phyloP scores from a whole-genome alignment of 2,888 invertebrate genomes.

The Xiphydria camelus region DNA sequence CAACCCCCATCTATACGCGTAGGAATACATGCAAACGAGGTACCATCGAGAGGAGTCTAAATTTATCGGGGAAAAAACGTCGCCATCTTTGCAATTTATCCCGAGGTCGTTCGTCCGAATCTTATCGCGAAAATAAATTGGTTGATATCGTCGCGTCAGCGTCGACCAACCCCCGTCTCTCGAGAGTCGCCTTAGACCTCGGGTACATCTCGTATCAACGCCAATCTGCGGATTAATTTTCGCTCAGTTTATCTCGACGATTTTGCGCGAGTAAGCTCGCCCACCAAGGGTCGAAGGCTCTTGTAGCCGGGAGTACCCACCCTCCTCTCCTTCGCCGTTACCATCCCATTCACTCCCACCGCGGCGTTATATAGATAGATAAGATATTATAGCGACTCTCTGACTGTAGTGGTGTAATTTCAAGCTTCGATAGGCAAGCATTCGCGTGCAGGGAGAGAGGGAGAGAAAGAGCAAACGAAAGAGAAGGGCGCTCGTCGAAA shows the following conservation, averaged over 20 bases:
- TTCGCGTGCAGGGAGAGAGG: too few species aligned
- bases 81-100: too few species aligned
- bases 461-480: too few species aligned
- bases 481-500: too few species aligned
- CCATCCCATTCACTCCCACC: too few species aligned
- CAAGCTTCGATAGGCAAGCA: slow-evolving; percentile 19
- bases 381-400: not conserved
- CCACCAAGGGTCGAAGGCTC: not conserved
- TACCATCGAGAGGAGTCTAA: too few species aligned
- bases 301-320: slow-evolving; percentile 6
- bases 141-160: not conserved
- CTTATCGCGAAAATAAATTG: not conserved
- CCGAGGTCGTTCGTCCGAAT: too few species aligned
- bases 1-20: too few species aligned
- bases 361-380: slow-evolving; percentile 13
- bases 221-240: slow-evolving; percentile 24
- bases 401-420: slow-evolving; percentile 23
- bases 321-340: too few species aligned
- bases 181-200: not conserved
- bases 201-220: slow-evolving; percentile 3
- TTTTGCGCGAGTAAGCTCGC: slow-evolving; percentile 1
- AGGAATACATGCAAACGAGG: too few species aligned
- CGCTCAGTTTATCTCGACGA: slow-evolving; percentile 25
- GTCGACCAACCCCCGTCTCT: not conserved
- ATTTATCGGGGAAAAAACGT: too few species aligned